Evolutionary conservation across 2,888 invertebrate species (phyloP).

Genomic region (Cataglyphis albicans): DNA sequence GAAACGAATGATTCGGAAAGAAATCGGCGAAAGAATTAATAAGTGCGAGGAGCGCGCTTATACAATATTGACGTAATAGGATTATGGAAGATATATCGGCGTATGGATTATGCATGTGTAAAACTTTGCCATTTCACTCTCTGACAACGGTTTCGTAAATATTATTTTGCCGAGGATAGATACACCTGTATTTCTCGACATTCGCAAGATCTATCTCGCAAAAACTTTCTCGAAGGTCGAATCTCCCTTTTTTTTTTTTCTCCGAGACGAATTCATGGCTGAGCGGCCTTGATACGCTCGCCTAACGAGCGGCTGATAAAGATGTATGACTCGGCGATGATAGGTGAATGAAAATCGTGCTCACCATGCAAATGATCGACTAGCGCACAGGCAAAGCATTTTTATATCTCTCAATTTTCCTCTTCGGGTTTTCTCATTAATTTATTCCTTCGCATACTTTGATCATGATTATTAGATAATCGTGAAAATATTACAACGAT

Average conservation of each 20-base stretch:
- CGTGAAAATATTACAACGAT: slow-evolving; percentile 8
- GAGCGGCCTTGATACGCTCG: slow-evolving; percentile 9
- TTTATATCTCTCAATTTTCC: not conserved
- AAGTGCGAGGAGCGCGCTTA: not conserved
- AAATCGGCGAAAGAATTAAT: not conserved
- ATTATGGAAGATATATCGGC: slow-evolving; percentile 66
- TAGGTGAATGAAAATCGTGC: slow-evolving; percentile 38
- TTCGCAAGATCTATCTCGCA: slow-evolving; percentile 39
- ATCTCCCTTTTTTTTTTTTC: not conserved
- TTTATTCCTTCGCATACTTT: slow-evolving; percentile 6
- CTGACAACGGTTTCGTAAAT: slow-evolving; percentile 55
- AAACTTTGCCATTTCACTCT: slow-evolving; percentile 55
- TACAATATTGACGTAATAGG: slow-evolving; percentile 57
- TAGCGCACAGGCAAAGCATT: not conserved
- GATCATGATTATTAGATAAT: slow-evolving; percentile 8
- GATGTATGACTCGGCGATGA: slow-evolving; percentile 36
- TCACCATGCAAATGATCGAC: slow-evolving; percentile 21
- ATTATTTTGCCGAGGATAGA: slow-evolving; percentile 47
- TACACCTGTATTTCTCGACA: slow-evolving; percentile 59
- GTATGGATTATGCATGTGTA: slow-evolving; percentile 64
- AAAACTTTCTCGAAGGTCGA: slow-evolving; percentile 57
- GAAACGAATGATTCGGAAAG: not conserved
- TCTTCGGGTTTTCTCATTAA: slow-evolving; percentile 15
- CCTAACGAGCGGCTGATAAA: slow-evolving; percentile 39
- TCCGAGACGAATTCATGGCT: slow-evolving; percentile 7